Conservation (phyloP, 2,113 vertebrate species). For the Podiceps cristatus region DNA sequence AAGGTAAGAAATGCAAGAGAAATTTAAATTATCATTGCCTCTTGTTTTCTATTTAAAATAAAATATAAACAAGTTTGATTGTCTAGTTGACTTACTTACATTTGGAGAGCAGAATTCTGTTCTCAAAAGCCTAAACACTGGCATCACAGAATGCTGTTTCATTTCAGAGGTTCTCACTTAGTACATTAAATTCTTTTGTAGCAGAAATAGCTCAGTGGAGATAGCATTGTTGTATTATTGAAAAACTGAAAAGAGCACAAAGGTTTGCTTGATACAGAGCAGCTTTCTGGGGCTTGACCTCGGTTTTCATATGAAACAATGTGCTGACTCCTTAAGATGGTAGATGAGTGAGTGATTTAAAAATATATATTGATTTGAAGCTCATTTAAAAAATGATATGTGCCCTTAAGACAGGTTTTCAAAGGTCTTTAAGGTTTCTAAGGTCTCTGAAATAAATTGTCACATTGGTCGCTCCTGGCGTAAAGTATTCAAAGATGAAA, state of each 20-base stretch:
- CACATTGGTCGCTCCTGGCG: not conserved
- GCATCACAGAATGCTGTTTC: not conserved
- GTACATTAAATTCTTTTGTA: not conserved
- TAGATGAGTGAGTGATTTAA: not conserved
- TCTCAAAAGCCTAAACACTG: fast-evolving
- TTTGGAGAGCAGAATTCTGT: not conserved
- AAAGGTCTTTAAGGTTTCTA: not conserved
- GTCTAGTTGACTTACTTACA: not conserved
- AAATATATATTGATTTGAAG: not conserved
- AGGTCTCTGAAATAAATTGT: not conserved
- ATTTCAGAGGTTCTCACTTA: not conserved
- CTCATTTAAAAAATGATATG: not conserved
- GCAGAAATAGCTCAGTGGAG: not conserved
- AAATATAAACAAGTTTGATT: not conserved
- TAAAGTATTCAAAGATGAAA: not conserved
- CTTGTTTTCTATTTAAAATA: not conserved
- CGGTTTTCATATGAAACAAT: not conserved
- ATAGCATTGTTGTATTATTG: not conserved
- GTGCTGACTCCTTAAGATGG: not conserved
- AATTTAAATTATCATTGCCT: not conserved
- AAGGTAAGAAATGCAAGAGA: slow-evolving; percentile 81
- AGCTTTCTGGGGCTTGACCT: slow-evolving; percentile 21
- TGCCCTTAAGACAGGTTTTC: not conserved
- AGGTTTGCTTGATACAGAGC: not conserved
- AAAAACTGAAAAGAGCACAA: not conserved